Base-by-base conservation (phyloP, 2,888 invertebrate species). In the Tachina fera region DNA sequence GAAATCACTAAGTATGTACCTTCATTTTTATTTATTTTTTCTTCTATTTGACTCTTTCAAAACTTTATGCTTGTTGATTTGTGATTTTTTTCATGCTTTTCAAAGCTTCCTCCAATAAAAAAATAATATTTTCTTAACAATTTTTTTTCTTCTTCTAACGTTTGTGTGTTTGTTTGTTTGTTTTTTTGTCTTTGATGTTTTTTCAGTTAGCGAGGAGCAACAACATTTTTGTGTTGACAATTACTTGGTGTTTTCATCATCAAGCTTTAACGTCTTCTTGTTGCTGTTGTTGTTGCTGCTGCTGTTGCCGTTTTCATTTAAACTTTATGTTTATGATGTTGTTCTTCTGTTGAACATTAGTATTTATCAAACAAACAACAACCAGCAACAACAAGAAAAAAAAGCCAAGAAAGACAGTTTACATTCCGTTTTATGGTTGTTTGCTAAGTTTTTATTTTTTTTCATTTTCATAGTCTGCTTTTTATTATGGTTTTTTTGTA, bases 341-440 rank as follows among this genome's bases (percentile, higher is more conserved):
- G 74, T 49, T 22, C 22, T 47, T 31, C 53, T 71, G 80, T 76
- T 84, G 49, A 84, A 84, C 75, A 80, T 68, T 49, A 61, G 81
- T 77, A 81, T 81, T 81, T 84, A 77, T 84, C 72, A 72, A 75
- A 63, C 61, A 81, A 84, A 77, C 84, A 83, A 76, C 68, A 31
- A 56, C 16, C 65, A 56, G 43, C 70, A 61, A 70, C 78, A 61
- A 43, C 51, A 51, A 31, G 31, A 31, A 31, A 31, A 31, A 31
- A 63, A 61, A 79, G 19, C 39, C 53, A 68, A 67, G 49, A 53
- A 51, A 70, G 68, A 75, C 75, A 81, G 74, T 68, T 72, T 68
- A 80, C 79, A 80, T 68, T 75, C 61, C 39, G 75, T 81, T 71
- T 65, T 74, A 67, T 74, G 31, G 43, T n/a, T 56, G n/a, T 72